Evolutionary conservation across 2,888 invertebrate species (phyloP).

Genomic region (Brassicogethes aeneus): DNA sequence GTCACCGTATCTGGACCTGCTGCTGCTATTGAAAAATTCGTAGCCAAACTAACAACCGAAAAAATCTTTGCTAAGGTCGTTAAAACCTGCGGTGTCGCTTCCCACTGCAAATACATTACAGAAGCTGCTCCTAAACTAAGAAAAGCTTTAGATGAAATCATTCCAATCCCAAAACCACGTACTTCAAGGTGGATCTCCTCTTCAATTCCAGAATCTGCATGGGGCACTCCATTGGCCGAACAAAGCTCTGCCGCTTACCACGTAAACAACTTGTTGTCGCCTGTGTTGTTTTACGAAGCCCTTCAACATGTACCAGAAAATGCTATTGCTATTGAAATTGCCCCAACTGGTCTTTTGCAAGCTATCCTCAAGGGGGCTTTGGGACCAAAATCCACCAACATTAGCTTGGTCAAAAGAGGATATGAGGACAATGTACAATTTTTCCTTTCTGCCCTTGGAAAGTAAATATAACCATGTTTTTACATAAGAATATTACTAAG

Average conservation of each 20-base stretch:
- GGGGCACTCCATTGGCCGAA: constrained; percentile 69
- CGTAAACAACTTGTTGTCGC: constrained; percentile 90
- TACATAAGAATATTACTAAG: not conserved
- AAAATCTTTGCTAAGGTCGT: constrained; percentile 79
- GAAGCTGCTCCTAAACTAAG: constrained; percentile 75
- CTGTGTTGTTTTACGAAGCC: constrained; percentile 88
- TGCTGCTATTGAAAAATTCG: constrained; percentile 57
- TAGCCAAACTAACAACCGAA: constrained; percentile 60
- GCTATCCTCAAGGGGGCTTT: constrained; percentile 85
- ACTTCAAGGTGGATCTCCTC: constrained; percentile 84
- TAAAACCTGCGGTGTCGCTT: constrained; percentile 83
- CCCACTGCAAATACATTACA: constrained; percentile 88
- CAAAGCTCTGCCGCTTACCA: constrained; percentile 89
- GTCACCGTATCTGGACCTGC: constrained; percentile 90
- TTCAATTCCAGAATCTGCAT: constrained; percentile 79
- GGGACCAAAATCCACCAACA: constrained; percentile 61
- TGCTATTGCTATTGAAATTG: constrained; percentile 86
- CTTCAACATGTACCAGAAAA: constrained; percentile 75
- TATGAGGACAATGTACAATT: constrained; percentile 66
- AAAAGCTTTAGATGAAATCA: constrained; percentile 68
- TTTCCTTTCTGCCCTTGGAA: constrained; percentile 73
- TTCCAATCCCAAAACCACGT: constrained; percentile 71
- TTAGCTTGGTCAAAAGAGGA: constrained; percentile 79
- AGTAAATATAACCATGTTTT: constrained; percentile 42
- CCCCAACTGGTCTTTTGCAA: constrained; percentile 90